These are phyloP conservation scores for Leptogaster cylindrica DNA, from an alignment of 2,888 invertebrate species.

Conservation along the genomic window DNA sequence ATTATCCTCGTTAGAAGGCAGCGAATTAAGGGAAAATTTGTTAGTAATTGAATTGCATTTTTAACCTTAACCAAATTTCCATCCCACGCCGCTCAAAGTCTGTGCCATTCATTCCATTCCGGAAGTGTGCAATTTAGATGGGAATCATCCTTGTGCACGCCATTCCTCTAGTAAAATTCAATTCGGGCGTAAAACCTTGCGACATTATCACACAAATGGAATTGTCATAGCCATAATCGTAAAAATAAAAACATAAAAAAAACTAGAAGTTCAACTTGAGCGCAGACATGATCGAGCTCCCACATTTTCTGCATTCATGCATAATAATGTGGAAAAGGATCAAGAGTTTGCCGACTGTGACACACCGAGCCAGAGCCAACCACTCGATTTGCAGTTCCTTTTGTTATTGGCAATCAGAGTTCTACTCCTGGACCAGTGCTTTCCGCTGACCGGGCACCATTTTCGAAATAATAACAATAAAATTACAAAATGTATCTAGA, in stretches of 20 bases:
- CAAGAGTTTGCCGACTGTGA: slow-evolving; percentile 19
- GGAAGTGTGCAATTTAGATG: no score
- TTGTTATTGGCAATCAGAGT: slow-evolving; percentile 33
- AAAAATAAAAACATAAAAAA: no score
- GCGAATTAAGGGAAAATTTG: no score
- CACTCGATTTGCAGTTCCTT: slow-evolving; percentile 29
- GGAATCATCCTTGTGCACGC: no score
- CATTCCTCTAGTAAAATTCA: slow-evolving; percentile 27
- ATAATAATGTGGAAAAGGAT: slow-evolving; percentile 27
- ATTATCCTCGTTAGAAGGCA: no score
- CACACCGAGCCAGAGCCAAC: slow-evolving; percentile 13
- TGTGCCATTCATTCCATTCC: no score
- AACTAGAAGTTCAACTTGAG: no score
- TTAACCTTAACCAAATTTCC: no score
- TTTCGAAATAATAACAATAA: slow-evolving; percentile 35
- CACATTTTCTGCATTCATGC: slow-evolving; percentile 30
- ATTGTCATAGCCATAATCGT: slow-evolving; percentile 28
- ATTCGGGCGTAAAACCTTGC: slow-evolving; percentile 32
- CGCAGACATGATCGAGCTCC: not conserved
- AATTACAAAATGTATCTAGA: slow-evolving; percentile 22
- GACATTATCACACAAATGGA: slow-evolving; percentile 34
- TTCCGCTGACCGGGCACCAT: slow-evolving; percentile 8
- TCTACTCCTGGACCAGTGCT: not conserved
- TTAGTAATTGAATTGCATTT: no score
- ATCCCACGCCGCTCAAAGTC: no score